phyloP scores from a whole-genome alignment of 2,113 vertebrate species.

The Oxygymnocypris stewartii region DNA sequence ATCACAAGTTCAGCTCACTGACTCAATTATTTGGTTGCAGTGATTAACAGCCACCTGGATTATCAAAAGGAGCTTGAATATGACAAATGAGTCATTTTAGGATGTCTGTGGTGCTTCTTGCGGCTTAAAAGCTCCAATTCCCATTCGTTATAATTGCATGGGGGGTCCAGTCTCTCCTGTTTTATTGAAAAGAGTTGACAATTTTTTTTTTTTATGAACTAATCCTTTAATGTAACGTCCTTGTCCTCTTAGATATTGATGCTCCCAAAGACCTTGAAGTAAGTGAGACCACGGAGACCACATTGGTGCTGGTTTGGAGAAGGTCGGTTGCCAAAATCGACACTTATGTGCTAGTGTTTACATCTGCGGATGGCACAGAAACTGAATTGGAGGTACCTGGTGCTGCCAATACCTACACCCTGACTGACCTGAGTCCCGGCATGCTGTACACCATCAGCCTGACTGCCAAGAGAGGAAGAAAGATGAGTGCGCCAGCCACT shows the following conservation, averaged over 20 bases:
- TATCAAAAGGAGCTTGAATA: neutral
- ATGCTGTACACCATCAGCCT: slow-evolving; percentile 85
- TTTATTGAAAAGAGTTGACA: neutral
- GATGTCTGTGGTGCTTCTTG: neutral
- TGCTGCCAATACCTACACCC: slow-evolving; percentile 73
- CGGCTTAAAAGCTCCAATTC: neutral
- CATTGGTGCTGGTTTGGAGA: slow-evolving; percentile 83
- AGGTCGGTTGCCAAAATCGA: slow-evolving; percentile 87
- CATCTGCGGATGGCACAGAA: slow-evolving; percentile 69
- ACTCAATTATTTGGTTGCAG: neutral
- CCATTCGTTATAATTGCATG: neutral
- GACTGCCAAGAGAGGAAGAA: slow-evolving; percentile 83
- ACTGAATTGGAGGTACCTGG: slow-evolving; percentile 76
- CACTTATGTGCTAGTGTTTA: slow-evolving; percentile 79
- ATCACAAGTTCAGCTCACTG: neutral
- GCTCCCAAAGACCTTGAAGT: slow-evolving; percentile 86
- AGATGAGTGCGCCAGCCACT: slow-evolving; percentile 79
- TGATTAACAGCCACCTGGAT: neutral
- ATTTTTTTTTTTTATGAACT: neutral
- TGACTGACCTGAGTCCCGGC: slow-evolving; percentile 79
- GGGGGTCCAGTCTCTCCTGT: neutral
- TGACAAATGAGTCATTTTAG: neutral
- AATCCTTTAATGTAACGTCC: neutral
- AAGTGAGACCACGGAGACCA: slow-evolving; percentile 79
- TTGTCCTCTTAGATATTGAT: slow-evolving; percentile 80